These are phyloP conservation scores for Thera britannica DNA, from an alignment of 2,888 invertebrate species.

Conservation along the genomic window DNA sequence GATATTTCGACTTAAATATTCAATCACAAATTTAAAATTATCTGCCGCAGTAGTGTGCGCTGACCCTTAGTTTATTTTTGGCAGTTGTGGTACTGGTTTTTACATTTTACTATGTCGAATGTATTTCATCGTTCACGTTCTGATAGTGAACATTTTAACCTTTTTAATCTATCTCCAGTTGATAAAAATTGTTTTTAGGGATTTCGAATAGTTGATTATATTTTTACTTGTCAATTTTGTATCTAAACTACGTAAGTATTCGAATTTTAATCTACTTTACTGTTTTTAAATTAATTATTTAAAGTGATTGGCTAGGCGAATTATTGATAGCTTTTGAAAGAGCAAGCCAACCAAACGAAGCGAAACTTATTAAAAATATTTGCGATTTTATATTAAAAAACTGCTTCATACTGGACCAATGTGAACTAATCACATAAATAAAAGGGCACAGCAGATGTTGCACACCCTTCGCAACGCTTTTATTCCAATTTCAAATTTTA, in stretches of 20 bases:
- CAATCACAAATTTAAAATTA: too few relatives aligned
- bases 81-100: conserved; percentile 13
- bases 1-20: too few relatives aligned
- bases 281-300: too few relatives aligned
- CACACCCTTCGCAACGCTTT: conserved; percentile 61
- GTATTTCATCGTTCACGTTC: conserved; percentile 16
- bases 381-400: conserved; percentile 76
- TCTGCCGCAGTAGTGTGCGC: too few relatives aligned
- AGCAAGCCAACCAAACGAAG: conserved; percentile 34
- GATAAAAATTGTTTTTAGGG: conserved; percentile 7
- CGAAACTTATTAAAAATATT: conserved; percentile 68
- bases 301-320: not conserved
- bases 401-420: conserved; percentile 63
- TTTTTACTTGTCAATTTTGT: not conserved
- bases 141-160: conserved; percentile 27
- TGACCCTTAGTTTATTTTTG: not conserved
- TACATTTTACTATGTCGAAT: conserved; percentile 13
- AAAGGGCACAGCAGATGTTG: conserved; percentile 73
- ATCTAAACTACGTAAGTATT: not conserved
- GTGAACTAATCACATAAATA: conserved; percentile 79
- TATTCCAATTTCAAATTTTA: conserved; percentile 71
- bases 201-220: not conserved
- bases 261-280: too few relatives aligned
- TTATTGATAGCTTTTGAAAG: conserved; percentile 1
- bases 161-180: conserved; percentile 12